Base-by-base conservation (phyloP, 2,797 vertebrate species). In the Sebastiscus albofasciatus region DNA sequence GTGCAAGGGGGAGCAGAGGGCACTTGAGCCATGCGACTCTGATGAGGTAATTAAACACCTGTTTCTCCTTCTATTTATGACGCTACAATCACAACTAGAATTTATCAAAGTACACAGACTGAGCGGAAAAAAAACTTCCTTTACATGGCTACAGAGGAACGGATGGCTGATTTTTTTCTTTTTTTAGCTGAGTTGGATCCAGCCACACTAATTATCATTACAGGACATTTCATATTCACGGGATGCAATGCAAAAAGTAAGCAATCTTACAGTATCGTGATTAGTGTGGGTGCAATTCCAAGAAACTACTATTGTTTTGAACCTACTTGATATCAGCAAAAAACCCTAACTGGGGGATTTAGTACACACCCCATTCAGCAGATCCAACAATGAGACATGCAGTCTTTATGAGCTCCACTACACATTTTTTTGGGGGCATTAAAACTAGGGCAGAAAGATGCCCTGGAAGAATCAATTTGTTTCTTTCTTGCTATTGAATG, bases 31-130 rank as follows among this genome's bases (percentile, higher is more conserved):
- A 77, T 59, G 83, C 75, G 34, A 69, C 73, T 70, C 74, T 92
- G 81, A 89, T 84, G 83, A 88, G 91, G 84, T 89, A 93, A 95
- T 94, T 94, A 92, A 85, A 93, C 94, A 95, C 93, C 93, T 94
- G 93, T 84, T 89, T 89, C 81, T 90, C 76, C 87, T 87, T 84
- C 67, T 72, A 81, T 88, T 88, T 85, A 71, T 82, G 82, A 86
- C 3, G 33, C 66, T 36, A 73, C 70, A 89, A 91, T 91, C 87
- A 90, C 62, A 77, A 33, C 52, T 24, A 10, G 8, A 46, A 71
- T 73, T 86, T 80, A 86, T 83, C 56, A 77, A 84, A 81, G 36
- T 69, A 67, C 70, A 79, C 27, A 29, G 12, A 79, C 49, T 34
- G 27, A 71, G 79, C 11, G 26, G 52, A 39, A 72, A 54, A 54